phyloP scores from a whole-genome alignment of 2,113 vertebrate genomes.

The Phaethornis superciliosus region DNA sequence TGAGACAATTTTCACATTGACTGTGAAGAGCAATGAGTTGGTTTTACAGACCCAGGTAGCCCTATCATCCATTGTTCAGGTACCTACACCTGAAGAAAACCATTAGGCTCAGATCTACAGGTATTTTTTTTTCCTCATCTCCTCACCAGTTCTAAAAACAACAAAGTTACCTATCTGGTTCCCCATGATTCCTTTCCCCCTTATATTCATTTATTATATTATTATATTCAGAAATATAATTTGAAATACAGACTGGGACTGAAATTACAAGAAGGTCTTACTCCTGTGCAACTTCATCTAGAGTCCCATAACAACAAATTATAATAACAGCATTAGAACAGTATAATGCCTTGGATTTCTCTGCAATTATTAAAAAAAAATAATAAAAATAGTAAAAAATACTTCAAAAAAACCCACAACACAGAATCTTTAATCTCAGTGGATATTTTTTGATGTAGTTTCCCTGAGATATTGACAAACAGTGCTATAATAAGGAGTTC shows the following conservation, averaged over 20 bases:
- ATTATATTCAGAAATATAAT: neutral
- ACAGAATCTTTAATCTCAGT: neutral
- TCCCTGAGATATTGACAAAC: neutral
- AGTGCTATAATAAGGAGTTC: neutral
- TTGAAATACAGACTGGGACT: neutral
- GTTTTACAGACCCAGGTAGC: neutral
- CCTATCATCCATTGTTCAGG: neutral
- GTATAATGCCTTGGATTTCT: neutral
- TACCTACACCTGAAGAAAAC: neutral
- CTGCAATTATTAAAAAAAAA: neutral
- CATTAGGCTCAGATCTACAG: neutral
- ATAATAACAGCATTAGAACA: neutral
- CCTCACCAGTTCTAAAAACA: neutral
- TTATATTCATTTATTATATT: no score
- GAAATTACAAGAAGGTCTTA: neutral
- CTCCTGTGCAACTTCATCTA: neutral
- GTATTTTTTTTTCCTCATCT: neutral
- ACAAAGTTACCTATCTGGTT: neutral
- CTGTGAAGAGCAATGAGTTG: neutral
- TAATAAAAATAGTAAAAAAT: fast-evolving
- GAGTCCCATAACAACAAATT: neutral
- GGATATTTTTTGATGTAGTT: neutral
- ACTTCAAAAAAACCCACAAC: no score
- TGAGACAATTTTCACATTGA: fast-evolving
- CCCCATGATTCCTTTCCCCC: neutral